These are phyloP conservation scores for Mya arenaria DNA, from an alignment of 1,140 invertebrate genomes.

Conservation along the genomic window DNA sequence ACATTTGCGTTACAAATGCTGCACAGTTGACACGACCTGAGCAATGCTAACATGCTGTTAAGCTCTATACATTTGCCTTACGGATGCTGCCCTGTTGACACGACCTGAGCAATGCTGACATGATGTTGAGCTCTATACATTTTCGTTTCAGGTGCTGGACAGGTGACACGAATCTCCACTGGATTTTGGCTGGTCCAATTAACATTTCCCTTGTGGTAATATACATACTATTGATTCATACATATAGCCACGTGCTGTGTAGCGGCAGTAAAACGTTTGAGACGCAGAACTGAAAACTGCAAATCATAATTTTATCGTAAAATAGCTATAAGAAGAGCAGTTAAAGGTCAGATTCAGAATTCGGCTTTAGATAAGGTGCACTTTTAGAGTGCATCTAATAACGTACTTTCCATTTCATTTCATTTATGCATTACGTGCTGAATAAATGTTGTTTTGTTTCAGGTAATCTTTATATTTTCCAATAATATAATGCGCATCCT, in stretches of 20 bases:
- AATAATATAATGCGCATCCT: slow-evolving; percentile 96
- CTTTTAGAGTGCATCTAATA: background rate
- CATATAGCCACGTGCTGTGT: too few species aligned
- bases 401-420: background rate
- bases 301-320: too few species aligned
- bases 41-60: background rate
- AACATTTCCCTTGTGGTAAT: slow-evolving; percentile 87
- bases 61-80: background rate
- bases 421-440: background rate
- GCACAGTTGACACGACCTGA: too few species aligned
- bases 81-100: background rate
- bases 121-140: background rate
- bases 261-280: too few species aligned
- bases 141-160: slow-evolving; percentile 90
- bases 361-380: background rate
- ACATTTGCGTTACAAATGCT: too few species aligned
- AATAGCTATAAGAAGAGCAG: too few species aligned
- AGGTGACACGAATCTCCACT: slow-evolving; percentile 87
- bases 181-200: slow-evolving; percentile 90
- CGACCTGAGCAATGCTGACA: background rate
- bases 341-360: too few species aligned
- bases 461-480: slow-evolving; percentile 93
- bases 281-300: too few species aligned
- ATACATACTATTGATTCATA: too few species aligned
- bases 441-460: slow-evolving; percentile 31